A percentile compares a stretch with the other conserved stretches of the same genome.
These are phyloP conservation scores for Pseudochromis fuscus DNA, from an alignment of 2,797 vertebrate species.

Conservation along the genomic window DNA sequence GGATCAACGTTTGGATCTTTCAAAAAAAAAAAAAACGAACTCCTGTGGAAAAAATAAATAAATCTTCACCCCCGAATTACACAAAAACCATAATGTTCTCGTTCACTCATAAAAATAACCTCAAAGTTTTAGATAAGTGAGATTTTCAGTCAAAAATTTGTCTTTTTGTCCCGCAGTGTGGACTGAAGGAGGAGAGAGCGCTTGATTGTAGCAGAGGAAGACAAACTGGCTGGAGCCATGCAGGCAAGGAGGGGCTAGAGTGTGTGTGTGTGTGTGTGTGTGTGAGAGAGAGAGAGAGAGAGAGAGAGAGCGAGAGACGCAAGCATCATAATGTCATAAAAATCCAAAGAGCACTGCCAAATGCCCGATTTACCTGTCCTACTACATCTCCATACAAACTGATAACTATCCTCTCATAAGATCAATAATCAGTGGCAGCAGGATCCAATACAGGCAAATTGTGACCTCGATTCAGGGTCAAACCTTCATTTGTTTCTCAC, in stretches of 20 bases:
- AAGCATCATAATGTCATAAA: background rate
- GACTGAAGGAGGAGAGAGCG: background rate
- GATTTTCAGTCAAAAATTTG: background rate
- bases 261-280: slow-evolving; percentile 8
- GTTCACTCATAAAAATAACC: background rate
- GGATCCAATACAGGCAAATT: no score
- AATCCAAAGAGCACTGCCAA: no score
- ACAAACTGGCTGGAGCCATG: slow-evolving; percentile 6
- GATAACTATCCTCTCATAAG: no score
- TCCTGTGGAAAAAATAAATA: background rate
- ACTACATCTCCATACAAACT: no score
- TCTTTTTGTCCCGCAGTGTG: background rate
- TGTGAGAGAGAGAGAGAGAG: slow-evolving; percentile 7
- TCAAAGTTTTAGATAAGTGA: background rate
- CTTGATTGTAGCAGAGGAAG: slow-evolving; percentile 31
- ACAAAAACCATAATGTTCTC: fast-evolving
- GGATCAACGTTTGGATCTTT: background rate
- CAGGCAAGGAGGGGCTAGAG: slow-evolving; percentile 42
- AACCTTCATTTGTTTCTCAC: background rate
- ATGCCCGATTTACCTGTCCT: background rate
- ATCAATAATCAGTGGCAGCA: no score
- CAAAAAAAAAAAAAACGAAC: background rate
- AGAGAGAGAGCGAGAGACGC: slow-evolving; percentile 9
- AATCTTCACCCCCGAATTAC: slow-evolving; percentile 9
- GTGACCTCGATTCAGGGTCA: no score